A percentile compares a stretch with the other conserved stretches of the same genome.
These are phyloP conservation scores for Euzophera pinguis DNA, from an alignment of 2,888 invertebrate genomes.

Conservation along the genomic window DNA sequence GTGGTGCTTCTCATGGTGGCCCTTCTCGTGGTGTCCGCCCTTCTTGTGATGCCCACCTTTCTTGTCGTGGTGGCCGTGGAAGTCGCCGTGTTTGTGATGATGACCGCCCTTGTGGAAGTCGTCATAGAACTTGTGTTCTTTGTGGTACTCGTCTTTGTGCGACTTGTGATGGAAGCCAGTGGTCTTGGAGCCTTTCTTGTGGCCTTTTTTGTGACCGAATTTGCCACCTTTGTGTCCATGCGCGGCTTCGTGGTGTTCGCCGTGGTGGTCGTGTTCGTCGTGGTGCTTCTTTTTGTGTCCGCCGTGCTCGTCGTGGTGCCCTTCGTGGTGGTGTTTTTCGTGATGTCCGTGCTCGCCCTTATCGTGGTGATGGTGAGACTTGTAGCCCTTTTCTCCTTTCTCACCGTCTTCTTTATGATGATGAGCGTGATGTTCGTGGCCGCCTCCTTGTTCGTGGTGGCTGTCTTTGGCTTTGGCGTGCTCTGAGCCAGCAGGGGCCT, in stretches of 20 bases:
- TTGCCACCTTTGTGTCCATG: conserved; percentile 90
- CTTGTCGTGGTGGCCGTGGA: conserved; percentile 88
- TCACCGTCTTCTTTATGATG: conserved; percentile 86
- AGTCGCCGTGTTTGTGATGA: conserved; percentile 89
- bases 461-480: conserved; percentile 68
- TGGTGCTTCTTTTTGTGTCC: conserved; percentile 91
- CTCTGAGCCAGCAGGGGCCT: conserved; percentile 72
- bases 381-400: conserved; percentile 89
- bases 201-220: conserved; percentile 89
- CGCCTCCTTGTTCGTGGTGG: conserved; percentile 83
- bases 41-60: conserved; percentile 90
- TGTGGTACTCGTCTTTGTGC: conserved; percentile 92
- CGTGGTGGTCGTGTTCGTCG: conserved; percentile 87
- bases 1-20: conserved; percentile 88
- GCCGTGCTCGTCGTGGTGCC: conserved; percentile 87
- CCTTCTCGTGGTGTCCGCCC: conserved; percentile 88
- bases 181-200: conserved; percentile 91
- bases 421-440: conserved; percentile 83
- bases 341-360: conserved; percentile 89
- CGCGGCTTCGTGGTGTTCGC: conserved; percentile 87
- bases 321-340: conserved; percentile 88
- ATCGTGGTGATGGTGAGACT: conserved; percentile 87
- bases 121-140: conserved; percentile 93
- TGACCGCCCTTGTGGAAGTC: conserved; percentile 92
- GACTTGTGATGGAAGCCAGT: conserved; percentile 92